A percentile compares a stretch with the other conserved stretches of the same genome.
These are phyloP conservation scores for Drosophila suboccidentalis DNA, from an alignment of 2,888 invertebrate species.

Conservation along the genomic window DNA sequence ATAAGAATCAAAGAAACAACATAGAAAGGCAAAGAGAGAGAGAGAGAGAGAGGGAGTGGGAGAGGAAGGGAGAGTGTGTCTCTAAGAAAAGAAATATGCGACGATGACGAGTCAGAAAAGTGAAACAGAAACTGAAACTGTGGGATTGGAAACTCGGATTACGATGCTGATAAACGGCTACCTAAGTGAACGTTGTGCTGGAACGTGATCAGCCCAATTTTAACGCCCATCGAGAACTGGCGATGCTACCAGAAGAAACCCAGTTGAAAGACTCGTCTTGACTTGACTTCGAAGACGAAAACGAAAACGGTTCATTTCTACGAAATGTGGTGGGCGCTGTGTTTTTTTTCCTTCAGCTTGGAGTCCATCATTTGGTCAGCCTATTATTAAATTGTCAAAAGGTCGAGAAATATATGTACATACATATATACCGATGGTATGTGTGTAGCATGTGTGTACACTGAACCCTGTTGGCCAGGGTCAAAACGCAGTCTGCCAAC, in stretches of 20 bases:
- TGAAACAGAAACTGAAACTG: conserved; percentile 40
- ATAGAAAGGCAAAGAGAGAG: conserved; percentile 18
- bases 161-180: conserved; percentile 77
- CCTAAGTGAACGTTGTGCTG: conserved; percentile 77
- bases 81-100: conserved; percentile 27
- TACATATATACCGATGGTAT: conserved; percentile 1
- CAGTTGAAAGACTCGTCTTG: neutral
- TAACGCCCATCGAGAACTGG: conserved; percentile 81
- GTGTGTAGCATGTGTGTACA: conserved; percentile 7
- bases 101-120: conserved; percentile 55
- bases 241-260: conserved; percentile 68
- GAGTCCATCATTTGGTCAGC: conserved; percentile 80
- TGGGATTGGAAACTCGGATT: conserved; percentile 69
- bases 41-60: conserved; percentile 1
- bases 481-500: conserved; percentile 33
- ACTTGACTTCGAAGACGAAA: conserved; percentile 10
- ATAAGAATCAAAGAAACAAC: conserved; percentile 38
- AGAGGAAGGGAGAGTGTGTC: conserved; percentile 21
- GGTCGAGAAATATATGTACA: conserved; percentile 74
- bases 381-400: conserved; percentile 86
- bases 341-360: conserved; percentile 7
- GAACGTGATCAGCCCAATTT: conserved; percentile 84
- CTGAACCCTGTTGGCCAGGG: conserved; percentile 57
- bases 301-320: conserved; percentile 66
- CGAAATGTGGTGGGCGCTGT: conserved; percentile 76